These are phyloP conservation scores for Chionomys nivalis DNA, from an alignment of 2,113 vertebrate genomes.

Conservation along the genomic window DNA sequence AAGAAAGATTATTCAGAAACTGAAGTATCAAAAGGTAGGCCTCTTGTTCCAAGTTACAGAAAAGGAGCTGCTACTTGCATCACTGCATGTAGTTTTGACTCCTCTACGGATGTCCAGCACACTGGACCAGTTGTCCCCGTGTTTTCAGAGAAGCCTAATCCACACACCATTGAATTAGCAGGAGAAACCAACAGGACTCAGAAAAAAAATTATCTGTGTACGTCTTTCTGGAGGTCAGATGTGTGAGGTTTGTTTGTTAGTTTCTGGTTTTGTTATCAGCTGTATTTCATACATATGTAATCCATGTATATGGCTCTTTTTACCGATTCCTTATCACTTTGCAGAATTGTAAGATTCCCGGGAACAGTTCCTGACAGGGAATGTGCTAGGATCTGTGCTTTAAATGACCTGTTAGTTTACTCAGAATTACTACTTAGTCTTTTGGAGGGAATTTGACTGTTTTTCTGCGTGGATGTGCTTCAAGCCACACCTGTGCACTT, in stretches of 20 bases:
- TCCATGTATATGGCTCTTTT: not conserved
- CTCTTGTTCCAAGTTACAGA: not conserved
- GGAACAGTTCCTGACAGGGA: conserved; percentile 2
- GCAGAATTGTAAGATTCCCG: not conserved
- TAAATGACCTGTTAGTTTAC: not conserved
- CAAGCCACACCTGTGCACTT: conserved; percentile 15
- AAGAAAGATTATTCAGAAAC: not conserved
- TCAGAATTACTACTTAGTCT: not conserved
- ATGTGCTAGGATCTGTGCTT: conserved; percentile 6
- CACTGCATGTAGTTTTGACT: not conserved
- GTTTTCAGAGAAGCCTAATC: not conserved
- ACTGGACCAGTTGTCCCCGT: not conserved
- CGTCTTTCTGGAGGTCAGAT: not conserved
- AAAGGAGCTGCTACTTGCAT: not conserved
- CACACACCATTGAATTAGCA: not conserved
- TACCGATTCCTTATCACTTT: not conserved
- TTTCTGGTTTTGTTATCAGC: conserved; percentile 18
- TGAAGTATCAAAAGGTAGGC: not conserved
- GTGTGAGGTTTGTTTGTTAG: not conserved
- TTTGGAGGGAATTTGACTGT: not conserved
- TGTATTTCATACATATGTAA: not conserved
- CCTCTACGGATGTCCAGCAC: not conserved
- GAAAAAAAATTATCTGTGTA: not conserved
- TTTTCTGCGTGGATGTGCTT: conserved; percentile 22
- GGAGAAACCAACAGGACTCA: not conserved